A percentile compares a stretch with the other conserved stretches of the same genome.
Conservation (phyloP, 2,888 invertebrate genomes). For the Nemoura dubitans region DNA sequence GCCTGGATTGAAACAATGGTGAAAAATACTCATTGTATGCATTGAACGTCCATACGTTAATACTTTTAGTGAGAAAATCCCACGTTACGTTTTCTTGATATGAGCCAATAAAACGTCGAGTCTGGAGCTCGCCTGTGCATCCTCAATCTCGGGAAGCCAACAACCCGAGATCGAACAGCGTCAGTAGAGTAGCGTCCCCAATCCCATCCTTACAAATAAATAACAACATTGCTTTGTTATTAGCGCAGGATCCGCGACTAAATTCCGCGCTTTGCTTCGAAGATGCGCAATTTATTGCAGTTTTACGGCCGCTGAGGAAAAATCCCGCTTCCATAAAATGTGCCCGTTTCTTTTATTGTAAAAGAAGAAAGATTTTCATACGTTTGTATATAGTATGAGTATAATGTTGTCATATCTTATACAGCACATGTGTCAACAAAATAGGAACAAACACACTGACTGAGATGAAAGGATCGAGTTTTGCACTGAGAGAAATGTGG, state of each 20-base stretch:
- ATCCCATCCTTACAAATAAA: slow-evolving; percentile 18
- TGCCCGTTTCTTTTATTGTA: neutral
- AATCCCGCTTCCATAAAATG: neutral
- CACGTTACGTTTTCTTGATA: neutral
- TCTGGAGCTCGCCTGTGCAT: neutral
- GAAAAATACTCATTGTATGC: too few species aligned
- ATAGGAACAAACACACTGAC: too few species aligned
- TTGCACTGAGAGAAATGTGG: too few species aligned
- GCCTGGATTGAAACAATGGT: too few species aligned
- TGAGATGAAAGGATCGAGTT: too few species aligned
- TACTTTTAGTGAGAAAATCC: neutral
- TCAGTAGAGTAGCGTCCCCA: neutral
- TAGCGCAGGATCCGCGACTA: neutral
- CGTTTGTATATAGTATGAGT: neutral
- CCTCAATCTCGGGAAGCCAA: too few species aligned
- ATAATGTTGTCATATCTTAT: neutral
- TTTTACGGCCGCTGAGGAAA: neutral
- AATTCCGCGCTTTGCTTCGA: neutral
- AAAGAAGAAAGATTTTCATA: neutral
- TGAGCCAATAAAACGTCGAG: neutral
- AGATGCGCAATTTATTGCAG: neutral
- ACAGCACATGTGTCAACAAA: too few species aligned
- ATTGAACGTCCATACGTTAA: too few species aligned
- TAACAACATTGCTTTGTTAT: slow-evolving; percentile 29
- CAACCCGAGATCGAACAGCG: neutral